phyloP scores from a whole-genome alignment of 2,888 invertebrate species.

The Cancer borealis region DNA sequence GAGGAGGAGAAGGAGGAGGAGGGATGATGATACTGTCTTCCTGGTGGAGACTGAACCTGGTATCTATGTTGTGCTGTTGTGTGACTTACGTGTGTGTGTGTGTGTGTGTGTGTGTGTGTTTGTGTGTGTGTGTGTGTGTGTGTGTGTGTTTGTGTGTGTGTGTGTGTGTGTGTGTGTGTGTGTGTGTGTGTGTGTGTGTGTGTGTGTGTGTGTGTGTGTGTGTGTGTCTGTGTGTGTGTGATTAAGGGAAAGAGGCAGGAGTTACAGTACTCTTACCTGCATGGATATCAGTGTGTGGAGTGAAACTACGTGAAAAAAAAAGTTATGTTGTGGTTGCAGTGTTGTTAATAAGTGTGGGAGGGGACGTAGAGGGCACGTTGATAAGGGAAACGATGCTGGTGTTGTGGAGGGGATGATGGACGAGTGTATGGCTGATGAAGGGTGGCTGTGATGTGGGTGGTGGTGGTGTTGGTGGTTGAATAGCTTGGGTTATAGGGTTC shows the following conservation, averaged over 20 bases:
- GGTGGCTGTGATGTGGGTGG: neutral
- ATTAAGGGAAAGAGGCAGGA: neutral
- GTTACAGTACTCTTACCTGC: no score
- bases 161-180: neutral
- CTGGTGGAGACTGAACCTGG: neutral
- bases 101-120: neutral
- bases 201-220: neutral
- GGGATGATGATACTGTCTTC: neutral
- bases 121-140: neutral
- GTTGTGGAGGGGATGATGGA: neutral
- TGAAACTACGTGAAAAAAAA: neutral
- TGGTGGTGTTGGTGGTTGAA: neutral
- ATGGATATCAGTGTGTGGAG: no score
- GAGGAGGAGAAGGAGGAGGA: neutral
- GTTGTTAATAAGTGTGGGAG: neutral
- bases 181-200: neutral
- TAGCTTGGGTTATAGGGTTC: neutral
- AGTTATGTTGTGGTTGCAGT: no score
- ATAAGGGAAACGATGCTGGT: neutral
- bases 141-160: no score
- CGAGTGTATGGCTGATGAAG: neutral
- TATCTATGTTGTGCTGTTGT: neutral
- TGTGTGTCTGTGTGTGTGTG: neutral
- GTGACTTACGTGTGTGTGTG: neutral
- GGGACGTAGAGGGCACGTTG: neutral